Conservation (phyloP, 35 echinoderm and acorn worm genomes). For the Holothuria glaberrima region DNA sequence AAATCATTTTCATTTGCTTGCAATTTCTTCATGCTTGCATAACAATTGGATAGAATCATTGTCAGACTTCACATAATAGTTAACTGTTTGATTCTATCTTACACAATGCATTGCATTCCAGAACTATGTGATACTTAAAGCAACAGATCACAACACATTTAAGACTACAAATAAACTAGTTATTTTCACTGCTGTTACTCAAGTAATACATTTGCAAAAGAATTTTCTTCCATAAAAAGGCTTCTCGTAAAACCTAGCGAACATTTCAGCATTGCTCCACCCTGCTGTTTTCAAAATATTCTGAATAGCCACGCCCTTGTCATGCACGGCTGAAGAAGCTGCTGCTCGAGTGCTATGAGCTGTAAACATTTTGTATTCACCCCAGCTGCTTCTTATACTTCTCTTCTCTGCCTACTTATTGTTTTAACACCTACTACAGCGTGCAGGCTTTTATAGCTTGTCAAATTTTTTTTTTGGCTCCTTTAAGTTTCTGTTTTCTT, state of each 20-base stretch:
- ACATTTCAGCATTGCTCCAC: constrained; percentile 11
- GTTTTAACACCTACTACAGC: neutral
- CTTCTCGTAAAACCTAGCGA: neutral
- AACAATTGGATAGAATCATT: no score
- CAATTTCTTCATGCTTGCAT: no score
- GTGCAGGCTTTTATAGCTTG: neutral
- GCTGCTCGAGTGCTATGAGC: neutral
- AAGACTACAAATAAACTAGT: no score
- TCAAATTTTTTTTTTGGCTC: neutral
- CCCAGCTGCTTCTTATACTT: neutral
- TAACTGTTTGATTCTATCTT: no score
- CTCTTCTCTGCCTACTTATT: neutral
- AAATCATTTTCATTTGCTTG: no score
- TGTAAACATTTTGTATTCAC: constrained; percentile 11
- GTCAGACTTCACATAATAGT: no score
- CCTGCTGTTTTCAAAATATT: no score
- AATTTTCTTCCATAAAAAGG: neutral
- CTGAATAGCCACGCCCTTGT: neutral
- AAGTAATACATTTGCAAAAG: no score
- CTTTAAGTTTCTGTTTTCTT: neutral
- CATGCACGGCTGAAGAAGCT: neutral
- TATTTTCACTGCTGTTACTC: no score
- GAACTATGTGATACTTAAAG: no score
- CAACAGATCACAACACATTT: no score
- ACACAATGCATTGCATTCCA: no score